Base-by-base conservation (phyloP, 2,888 invertebrate genomes). In the Lycia hirtaria region DNA sequence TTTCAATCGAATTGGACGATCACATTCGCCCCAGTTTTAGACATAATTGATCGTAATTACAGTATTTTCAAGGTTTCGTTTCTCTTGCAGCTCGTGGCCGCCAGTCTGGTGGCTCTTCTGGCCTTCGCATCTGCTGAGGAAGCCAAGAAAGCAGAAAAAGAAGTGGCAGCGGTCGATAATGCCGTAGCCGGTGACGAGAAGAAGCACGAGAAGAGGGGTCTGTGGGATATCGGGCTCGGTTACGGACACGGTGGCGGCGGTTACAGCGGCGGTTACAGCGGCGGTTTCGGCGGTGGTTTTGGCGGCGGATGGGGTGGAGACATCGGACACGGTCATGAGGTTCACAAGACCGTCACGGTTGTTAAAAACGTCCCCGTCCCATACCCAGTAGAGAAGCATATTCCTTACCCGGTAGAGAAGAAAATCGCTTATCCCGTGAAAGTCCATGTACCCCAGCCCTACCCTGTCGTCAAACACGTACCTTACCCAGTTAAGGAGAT, bases 131-230 rank as follows among this genome's bases (percentile, higher is more conserved):
- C 92, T 60, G 94, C 93, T 63, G 94, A 93, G 80, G 93, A 93
- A 73, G 90, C 90, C 72, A 93, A 93, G 82, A 85, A 92, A 81
- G 86, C 92, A 83, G 93, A 93, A 88, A 92, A 88, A 71, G 92
- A 92, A 90, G 91, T 91, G 89, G 92, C 92, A 84, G 92, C 87
- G 84, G 83, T 87, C 81, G 93, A 93, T 74, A 87, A 88, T 76
- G 92, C 93, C 76, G 92, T 89, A 70, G 88, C 93, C 61, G 85
- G 81, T 44, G 92, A 85, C 50, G 95, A 95, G 62, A 96, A 96
- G 78, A 95, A 95, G 69, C 95, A 95, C 79, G 95, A 96, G 68
- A 96, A 96, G 81, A 94, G 96, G 73, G 96, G 96, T 53, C 87
- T 96, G 55, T 93, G 93, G 71, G 88, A 92, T 55, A 79, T 81